Base-by-base conservation (phyloP, 1,140 invertebrate genomes). In the Drosophila kikkawai region DNA sequence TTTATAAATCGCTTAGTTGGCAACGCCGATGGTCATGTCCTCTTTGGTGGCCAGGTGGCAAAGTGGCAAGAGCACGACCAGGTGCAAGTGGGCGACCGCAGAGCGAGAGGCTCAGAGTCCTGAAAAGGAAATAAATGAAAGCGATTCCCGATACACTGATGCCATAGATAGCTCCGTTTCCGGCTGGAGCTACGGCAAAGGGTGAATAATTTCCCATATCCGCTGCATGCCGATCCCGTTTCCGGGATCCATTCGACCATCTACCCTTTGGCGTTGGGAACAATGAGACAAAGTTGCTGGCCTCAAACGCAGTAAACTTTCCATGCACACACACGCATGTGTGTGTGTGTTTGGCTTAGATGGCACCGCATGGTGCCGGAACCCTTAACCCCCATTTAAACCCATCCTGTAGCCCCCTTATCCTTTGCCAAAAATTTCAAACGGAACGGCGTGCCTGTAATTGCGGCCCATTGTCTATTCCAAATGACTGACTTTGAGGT, bases 141-240 rank as follows among this genome's bases (percentile, higher is more conserved):
- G 64, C 55, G 64, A 65, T 71, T 77, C 63, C 61, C 55, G 51
- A 71, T 73, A 70, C 17, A 70, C 22, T 67, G 65, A 60, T 47
- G 65, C 42, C 36, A 64, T 36, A 57, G 68, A 74, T 73, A 74
- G 70, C 68, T 34, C n/a, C 68, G 37, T 73, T 74, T 74, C 70
- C 70, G 70, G 70, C 48, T 37, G 37, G 22, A 17, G 8, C 39
- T 58, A 71, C 59, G 55, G 73, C 84, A 57, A 82, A 85, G 65
- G 81, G 70, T 88, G 87, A 88, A 88, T 88, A 88, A 88, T 90
- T 88, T 74, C 81, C 75, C 80, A 88, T 88, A 90, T 85, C 85
- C 86, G 85, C 70, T 79, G 79, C 75, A 81, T 73, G 69, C 79
- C 65, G 85, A 80, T 79, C 80, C 85, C 79, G 75, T 73, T 70